A percentile compares a stretch with the other conserved stretches of the same genome.
Conservation (phyloP, 2,888 invertebrate genomes). For the Rotaria sp. region DNA sequence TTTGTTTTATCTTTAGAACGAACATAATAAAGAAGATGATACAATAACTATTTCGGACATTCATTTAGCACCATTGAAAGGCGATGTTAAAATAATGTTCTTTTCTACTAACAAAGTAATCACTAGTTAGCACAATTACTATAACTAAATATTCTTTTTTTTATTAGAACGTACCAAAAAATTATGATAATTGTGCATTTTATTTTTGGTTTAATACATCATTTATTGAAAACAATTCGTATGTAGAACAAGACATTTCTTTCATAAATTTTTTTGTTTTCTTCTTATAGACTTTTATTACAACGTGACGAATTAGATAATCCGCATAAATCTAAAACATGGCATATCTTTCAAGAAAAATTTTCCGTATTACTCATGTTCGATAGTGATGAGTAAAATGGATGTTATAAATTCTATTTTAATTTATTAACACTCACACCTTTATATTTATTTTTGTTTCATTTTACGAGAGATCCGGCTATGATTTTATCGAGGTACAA, state of each 20-base stretch:
- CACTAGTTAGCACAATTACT: not conserved
- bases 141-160: not conserved
- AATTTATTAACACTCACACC: too few species aligned
- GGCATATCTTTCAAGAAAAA: conserved; percentile 54
- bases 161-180: conserved; percentile 54
- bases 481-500: not conserved
- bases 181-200: conserved; percentile 58
- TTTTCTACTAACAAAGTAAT: conserved; percentile 47
- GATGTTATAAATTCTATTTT: too few species aligned
- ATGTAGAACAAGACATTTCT: conserved; percentile 42
- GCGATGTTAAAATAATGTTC: conserved; percentile 56
- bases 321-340: conserved; percentile 57
- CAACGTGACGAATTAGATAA: conserved; percentile 57
- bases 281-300: conserved; percentile 49
- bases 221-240: conserved; percentile 55
- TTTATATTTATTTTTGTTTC: too few species aligned
- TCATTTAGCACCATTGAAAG: conserved; percentile 50
- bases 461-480: too few species aligned
- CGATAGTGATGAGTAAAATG: not conserved
- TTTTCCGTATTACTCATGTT: conserved; percentile 48
- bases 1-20: conserved; percentile 42
- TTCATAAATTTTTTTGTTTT: not conserved
- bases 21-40: conserved; percentile 45
- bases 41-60: conserved; percentile 45
- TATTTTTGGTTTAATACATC: conserved; percentile 60